A percentile compares a stretch with the other conserved stretches of the same genome.
phyloP scores from a whole-genome alignment of 2,797 vertebrate species.

The Enteromius unitaeniatus region DNA sequence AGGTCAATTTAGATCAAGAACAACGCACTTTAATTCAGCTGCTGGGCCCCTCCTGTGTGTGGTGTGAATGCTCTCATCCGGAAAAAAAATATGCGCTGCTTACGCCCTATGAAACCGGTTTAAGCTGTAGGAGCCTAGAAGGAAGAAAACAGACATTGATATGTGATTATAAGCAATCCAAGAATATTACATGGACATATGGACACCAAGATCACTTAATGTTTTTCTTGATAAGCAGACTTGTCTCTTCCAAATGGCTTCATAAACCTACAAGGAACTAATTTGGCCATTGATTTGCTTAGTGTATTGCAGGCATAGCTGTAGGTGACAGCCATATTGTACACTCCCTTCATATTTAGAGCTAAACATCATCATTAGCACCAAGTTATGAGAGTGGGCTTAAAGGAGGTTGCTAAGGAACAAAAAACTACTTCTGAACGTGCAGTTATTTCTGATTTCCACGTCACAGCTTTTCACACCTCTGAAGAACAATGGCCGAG shows the following conservation, averaged over 20 bases:
- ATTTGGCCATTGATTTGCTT: conserved; percentile 19
- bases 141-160: not conserved
- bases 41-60: too few species aligned
- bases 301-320: conserved; percentile 11
- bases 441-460: conserved; percentile 79
- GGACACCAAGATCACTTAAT: not conserved
- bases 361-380: conserved; percentile 64
- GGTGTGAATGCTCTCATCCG: too few species aligned
- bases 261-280: not conserved
- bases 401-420: conserved; percentile 78
- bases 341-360: conserved; percentile 45
- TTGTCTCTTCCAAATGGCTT: not conserved
- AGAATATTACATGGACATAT: conserved; percentile 5
- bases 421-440: conserved; percentile 68
- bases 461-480: conserved; percentile 77
- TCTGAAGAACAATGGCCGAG: conserved; percentile 53
- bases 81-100: too few species aligned
- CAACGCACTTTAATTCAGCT: too few species aligned
- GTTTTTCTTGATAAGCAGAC: conserved; percentile 10
- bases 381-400: conserved; percentile 64
- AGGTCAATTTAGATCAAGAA: too few species aligned
- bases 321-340: conserved; percentile 20
- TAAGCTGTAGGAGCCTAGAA: not conserved
- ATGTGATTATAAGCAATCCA: not conserved
- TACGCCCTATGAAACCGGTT: too few species aligned